These are phyloP conservation scores for Todiramphus saurophagus DNA, from an alignment of 2,113 vertebrate species.

Conservation along the genomic window DNA sequence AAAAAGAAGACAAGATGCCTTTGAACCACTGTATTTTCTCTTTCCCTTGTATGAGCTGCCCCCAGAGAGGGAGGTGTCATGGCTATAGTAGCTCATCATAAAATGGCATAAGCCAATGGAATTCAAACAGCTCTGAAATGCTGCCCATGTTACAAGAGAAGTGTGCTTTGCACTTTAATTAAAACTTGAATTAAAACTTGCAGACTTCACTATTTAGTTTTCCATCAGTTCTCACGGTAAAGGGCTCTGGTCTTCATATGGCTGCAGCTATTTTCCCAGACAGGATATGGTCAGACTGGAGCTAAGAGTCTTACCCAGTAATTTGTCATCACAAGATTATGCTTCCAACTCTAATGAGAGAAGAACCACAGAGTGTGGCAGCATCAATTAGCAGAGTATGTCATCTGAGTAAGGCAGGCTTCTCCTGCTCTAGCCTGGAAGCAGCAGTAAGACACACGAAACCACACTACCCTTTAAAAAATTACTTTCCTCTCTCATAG, in stretches of 20 bases:
- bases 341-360: background rate
- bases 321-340: background rate
- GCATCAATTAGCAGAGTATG: background rate
- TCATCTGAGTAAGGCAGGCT: background rate
- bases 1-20: background rate
- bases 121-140: background rate
- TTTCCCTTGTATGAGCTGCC: background rate
- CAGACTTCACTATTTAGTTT: background rate
- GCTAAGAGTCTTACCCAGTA: background rate
- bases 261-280: background rate
- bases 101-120: background rate
- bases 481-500: background rate
- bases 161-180: background rate
- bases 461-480: background rate
- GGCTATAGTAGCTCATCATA: background rate
- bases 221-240: background rate
- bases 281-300: background rate
- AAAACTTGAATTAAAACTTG: background rate
- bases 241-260: background rate
- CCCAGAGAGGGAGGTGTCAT: background rate
- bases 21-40: background rate
- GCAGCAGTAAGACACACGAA: background rate
- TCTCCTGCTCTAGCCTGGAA: background rate
- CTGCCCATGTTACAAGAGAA: background rate
- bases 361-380: background rate